Base-by-base conservation (phyloP, 1,140 invertebrate species). In the Hycleus cichorii region DNA sequence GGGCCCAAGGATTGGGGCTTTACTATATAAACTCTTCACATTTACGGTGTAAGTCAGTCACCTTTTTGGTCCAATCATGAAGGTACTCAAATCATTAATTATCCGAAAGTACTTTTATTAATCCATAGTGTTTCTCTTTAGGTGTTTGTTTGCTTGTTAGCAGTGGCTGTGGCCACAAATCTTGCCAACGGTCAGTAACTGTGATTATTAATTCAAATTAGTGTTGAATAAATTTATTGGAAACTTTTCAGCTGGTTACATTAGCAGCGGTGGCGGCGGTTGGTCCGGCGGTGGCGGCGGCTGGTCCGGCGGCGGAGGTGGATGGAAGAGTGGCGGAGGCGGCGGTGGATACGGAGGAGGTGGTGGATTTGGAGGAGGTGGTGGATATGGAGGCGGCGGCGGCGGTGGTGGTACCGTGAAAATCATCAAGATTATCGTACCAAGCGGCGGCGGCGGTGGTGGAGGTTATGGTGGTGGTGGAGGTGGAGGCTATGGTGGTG, bases 131-230 rank as follows among this genome's bases (percentile, higher is more conserved):
- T 53, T 42, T 24, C 32, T 26, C 46, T 53, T 46, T 32, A 53
- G 51, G 51, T 53, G 51, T 66, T 66, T 47, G 63, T 66, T 12
- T 66, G 65, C 44, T 50, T 66, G 27, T 56, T 66, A 47, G 65
- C 59, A n/a, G 60, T 64, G 38, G 58, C 58, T 32, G 40, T 53
- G 11, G 57, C 57, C 39, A 62, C 57, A 44, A 60, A 55, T 46
- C 57, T 57, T 11, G 57, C 59, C 38, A 47, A 66, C 56, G 65
- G 65, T 66, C 57, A 1, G 50, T 32, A 32, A 32, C 7, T 32
- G 18, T 18, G 18, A 18, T 32, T 7, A 32, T 32, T 1, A 32
- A 32, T 32, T 32, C 32, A 32, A 32, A 32, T 32, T 32, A 32
- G 7, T 32, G 7, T 7, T 32, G 32, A 32, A 5, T 32, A 7